phyloP scores from a whole-genome alignment of 2,888 invertebrate species.

The Sceliomorpha sp. region DNA sequence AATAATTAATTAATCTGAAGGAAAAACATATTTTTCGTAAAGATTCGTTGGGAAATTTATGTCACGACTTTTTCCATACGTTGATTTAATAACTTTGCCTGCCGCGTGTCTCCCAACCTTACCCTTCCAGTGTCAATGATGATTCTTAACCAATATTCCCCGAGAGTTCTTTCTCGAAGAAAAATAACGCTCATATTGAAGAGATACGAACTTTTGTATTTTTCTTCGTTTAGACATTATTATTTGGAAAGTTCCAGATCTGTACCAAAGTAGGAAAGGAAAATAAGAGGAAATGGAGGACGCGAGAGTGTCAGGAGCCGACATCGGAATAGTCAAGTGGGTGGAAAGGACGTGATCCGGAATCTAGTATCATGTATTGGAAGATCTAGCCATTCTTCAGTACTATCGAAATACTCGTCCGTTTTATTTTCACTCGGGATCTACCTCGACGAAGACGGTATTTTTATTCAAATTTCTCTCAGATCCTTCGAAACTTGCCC shows the following conservation, averaged over 20 bases:
- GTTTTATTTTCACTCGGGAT: slow-evolving; percentile 64
- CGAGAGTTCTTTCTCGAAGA: too few relatives aligned
- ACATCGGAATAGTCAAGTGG: slow-evolving; percentile 61
- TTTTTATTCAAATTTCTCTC: slow-evolving; percentile 60
- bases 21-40: too few relatives aligned
- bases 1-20: too few relatives aligned
- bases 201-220: too few relatives aligned
- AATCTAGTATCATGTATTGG: slow-evolving; percentile 64
- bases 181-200: too few relatives aligned
- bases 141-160: too few relatives aligned
- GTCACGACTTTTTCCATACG: too few relatives aligned
- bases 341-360: slow-evolving; percentile 64
- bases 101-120: too few relatives aligned
- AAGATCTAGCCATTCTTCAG: slow-evolving; percentile 63
- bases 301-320: slow-evolving; percentile 39
- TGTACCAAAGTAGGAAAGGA: slow-evolving; percentile 17
- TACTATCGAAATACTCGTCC: slow-evolving; percentile 45
- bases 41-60: too few relatives aligned
- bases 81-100: too few relatives aligned
- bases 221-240: too few relatives aligned
- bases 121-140: too few relatives aligned
- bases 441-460: slow-evolving; percentile 62
- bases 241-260: slow-evolving; percentile 14
- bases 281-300: slow-evolving; percentile 4
- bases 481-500: slow-evolving; percentile 24